phyloP scores from a whole-genome alignment of 92 coral and sea anemone genomes.

The Palythoa heliodiscus region DNA sequence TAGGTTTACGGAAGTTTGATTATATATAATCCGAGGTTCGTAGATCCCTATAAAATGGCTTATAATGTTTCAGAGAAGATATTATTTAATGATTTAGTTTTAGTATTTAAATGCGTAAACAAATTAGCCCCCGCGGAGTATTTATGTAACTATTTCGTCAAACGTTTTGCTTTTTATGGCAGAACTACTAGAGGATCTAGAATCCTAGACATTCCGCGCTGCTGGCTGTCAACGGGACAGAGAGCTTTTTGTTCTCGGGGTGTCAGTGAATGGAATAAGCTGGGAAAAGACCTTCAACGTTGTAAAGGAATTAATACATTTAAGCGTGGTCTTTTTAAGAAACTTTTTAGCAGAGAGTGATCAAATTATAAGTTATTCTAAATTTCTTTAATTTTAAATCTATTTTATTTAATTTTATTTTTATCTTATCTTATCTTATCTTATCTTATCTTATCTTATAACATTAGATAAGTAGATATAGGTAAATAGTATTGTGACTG shows the following conservation, averaged over 20 bases:
- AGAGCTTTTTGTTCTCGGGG: background rate
- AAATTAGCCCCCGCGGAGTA: slow-evolving; percentile 33
- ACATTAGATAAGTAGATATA: background rate
- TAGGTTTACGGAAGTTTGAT: slow-evolving; percentile 41
- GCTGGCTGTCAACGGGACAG: slow-evolving; percentile 15
- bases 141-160: slow-evolving; percentile 45
- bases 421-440: too few relatives aligned
- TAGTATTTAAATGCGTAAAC: slow-evolving; percentile 35
- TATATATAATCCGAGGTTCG: slow-evolving; percentile 35
- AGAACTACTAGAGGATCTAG: slow-evolving; percentile 44
- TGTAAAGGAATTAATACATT: background rate
- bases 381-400: background rate
- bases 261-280: slow-evolving; percentile 16
- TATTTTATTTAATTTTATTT: too few relatives aligned
- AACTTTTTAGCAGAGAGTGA: slow-evolving; percentile 6
- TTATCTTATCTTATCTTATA: too few relatives aligned
- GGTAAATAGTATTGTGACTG: background rate
- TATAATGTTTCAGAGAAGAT: slow-evolving; percentile 23
- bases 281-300: slow-evolving; percentile 15
- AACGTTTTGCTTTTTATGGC: slow-evolving; percentile 42
- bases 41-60: slow-evolving; percentile 35
- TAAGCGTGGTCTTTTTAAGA: slow-evolving; percentile 33
- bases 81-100: slow-evolving; percentile 35
- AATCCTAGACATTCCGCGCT: slow-evolving; percentile 44
- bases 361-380: background rate